Evolutionary conservation across 1,140 invertebrate species (phyloP), one percentile per base, ranked within the genome.

Genomic region (Leptonema lineaticorne): DNA sequence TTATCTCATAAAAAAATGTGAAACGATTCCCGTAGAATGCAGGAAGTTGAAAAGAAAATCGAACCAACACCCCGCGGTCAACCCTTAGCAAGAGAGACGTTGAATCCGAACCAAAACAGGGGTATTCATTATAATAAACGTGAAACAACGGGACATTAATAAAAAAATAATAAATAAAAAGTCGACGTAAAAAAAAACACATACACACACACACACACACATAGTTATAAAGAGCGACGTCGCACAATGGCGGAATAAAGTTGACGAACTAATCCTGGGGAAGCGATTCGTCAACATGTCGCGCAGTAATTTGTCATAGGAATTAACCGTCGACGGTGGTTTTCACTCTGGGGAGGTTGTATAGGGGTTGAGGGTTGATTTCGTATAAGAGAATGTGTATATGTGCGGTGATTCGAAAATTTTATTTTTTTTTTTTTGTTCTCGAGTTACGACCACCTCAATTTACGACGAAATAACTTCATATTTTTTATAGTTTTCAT

Each of bases 241-340:
- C 8, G 50, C 50, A 53, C 50, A 53, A 53, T 53, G 50, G 50
- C 9, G 22, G 45, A 46, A 67, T 30, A 67, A 58, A 67, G 65
- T 67, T 56, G 59, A 62, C 58, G 41, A 50, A 58, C 57, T 68
- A 73, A 73, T 73, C 71, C 71, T 9, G 22, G 3, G 33, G n/a
- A 26, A 68, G 63, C 66, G 29, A 73, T 73, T 70, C 71, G 68
- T 73, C 71, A 73, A 70, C 71, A 68, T 70, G 71, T 73, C 71
- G 60, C 65, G 14, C 27, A 53, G 68, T 66, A 68, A 73, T 73
- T 73, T 73, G 68, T 73, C 71, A 73, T 68, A 66, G 68, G 71
- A 73, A 73, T 73, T 73, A 73, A 60, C 65, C 71, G 46, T 53
- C 53, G 62, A 68, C 68, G 30, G 63, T 16, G n/a, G n/a, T n/a